These are phyloP conservation scores for Oscheius sp. DNA, from an alignment of 2,888 invertebrate genomes.

Conservation along the genomic window DNA sequence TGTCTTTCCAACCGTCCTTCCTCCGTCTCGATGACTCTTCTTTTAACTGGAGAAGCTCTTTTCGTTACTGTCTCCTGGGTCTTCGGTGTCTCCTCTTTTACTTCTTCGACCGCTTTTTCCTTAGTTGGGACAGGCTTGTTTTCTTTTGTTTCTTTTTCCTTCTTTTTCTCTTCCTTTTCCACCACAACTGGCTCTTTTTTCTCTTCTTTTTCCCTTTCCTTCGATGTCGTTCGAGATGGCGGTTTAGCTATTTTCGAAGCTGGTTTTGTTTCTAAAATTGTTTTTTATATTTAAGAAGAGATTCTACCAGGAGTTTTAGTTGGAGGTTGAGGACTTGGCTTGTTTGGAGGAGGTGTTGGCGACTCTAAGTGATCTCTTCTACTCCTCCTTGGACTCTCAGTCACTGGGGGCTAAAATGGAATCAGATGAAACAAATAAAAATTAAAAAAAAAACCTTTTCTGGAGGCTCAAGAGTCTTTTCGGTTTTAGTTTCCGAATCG, in stretches of 20 bases:
- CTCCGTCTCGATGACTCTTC: conserved; percentile 33
- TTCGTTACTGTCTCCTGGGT: not conserved
- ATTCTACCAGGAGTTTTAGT: not conserved
- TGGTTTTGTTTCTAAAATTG: not conserved
- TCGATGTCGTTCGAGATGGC: conserved; percentile 1
- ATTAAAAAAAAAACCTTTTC: not conserved
- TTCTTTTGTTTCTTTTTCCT: not conserved
- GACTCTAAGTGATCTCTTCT: conserved; percentile 18
- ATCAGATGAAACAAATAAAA: not conserved
- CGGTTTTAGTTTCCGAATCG: conserved; percentile 11
- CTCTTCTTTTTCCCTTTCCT: conserved; percentile 1
- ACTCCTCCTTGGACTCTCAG: conserved; percentile 26
- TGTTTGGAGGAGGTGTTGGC: not conserved
- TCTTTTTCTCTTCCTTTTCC: conserved; percentile 4
- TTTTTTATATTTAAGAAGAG: not conserved
- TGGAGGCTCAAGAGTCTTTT: conserved; percentile 5
- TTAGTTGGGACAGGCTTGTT: not conserved
- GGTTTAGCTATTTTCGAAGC: conserved; percentile 12
- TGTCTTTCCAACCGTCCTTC: conserved; percentile 57
- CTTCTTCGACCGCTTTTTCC: conserved; percentile 6
- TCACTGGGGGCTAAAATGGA: not conserved
- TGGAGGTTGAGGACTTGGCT: not conserved
- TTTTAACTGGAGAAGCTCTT: conserved; percentile 28
- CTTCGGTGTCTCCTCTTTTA: conserved; percentile 7
- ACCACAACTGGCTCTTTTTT: not conserved